These are phyloP conservation scores for Salmo trutta DNA, from an alignment of 2,797 vertebrate genomes.

Conservation along the genomic window DNA sequence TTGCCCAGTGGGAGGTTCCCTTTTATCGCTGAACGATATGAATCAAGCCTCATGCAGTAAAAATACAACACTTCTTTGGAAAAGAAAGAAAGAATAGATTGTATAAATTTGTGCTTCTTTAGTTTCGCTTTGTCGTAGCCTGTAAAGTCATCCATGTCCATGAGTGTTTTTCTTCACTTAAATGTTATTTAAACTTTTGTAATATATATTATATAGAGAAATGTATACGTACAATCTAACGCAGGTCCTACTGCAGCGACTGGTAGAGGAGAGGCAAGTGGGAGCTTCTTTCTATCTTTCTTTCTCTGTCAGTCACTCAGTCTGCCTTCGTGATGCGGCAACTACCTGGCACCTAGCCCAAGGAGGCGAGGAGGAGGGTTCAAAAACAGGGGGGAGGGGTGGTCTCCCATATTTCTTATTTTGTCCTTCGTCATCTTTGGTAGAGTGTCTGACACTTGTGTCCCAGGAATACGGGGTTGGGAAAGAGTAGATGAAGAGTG, in stretches of 20 bases:
- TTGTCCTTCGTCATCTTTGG: conserved; percentile 81
- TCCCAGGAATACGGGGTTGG: conserved; percentile 62
- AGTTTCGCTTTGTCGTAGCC: conserved; percentile 73
- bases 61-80: neutral
- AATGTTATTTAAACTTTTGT: conserved; percentile 58
- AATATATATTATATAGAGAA: conserved; percentile 73
- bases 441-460: conserved; percentile 81
- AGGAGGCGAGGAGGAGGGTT: conserved; percentile 29
- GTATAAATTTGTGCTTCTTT: conserved; percentile 87
- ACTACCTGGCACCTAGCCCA: conserved; percentile 36
- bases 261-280: conserved; percentile 54
- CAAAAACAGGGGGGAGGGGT: conserved; percentile 38
- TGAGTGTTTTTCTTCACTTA: conserved; percentile 26
- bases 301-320: conserved; percentile 29
- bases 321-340: conserved; percentile 32
- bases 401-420: conserved; percentile 49
- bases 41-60: neutral
- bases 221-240: conserved; percentile 75
- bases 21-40: neutral
- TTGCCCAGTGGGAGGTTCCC: neutral
- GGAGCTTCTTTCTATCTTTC: conserved; percentile 18
- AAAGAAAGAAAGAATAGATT: conserved; percentile 58
- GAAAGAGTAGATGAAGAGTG: conserved; percentile 33
- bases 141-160: conserved; percentile 32
- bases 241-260: conserved; percentile 63